These are phyloP conservation scores for Poeciliopsis turneri DNA, from an alignment of 2,797 vertebrate genomes.

Conservation along the genomic window DNA sequence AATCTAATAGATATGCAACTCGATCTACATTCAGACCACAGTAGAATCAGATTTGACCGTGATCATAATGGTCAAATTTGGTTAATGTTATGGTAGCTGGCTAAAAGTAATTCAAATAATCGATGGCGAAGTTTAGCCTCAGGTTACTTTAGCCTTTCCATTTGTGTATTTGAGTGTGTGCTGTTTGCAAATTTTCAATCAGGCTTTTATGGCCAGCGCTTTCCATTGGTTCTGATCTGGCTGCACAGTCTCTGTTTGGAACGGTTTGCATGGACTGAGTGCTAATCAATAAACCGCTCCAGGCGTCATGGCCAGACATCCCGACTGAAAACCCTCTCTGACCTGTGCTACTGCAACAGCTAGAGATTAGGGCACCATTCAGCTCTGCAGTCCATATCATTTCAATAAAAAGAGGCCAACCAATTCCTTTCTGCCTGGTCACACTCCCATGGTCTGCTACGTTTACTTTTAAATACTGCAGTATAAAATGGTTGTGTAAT, in stretches of 20 bases:
- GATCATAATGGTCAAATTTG: background rate
- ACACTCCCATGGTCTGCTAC: slow-evolving; percentile 7
- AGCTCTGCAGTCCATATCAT: slow-evolving; percentile 49
- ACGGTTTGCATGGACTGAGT: slow-evolving; percentile 23
- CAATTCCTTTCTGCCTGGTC: slow-evolving; percentile 13
- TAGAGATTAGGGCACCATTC: slow-evolving; percentile 33
- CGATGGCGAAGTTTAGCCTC: background rate
- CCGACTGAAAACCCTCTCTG: slow-evolving; percentile 31
- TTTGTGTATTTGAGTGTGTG: slow-evolving; percentile 14
- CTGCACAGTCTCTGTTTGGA: slow-evolving; percentile 22
- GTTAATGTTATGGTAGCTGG: background rate
- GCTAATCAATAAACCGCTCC: slow-evolving; percentile 50
- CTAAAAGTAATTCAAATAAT: background rate
- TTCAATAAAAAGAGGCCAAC: slow-evolving; percentile 43
- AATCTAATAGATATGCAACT: background rate
- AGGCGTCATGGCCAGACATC: slow-evolving; percentile 10
- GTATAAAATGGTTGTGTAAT: slow-evolving; percentile 19
- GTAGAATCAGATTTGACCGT: background rate
- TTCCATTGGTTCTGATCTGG: slow-evolving; percentile 56
- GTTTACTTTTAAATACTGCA: slow-evolving; percentile 12
- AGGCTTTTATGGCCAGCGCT: slow-evolving; percentile 57
- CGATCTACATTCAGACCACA: background rate
- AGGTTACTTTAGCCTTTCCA: slow-evolving; percentile 2
- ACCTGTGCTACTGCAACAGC: slow-evolving; percentile 33
- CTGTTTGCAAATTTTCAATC: slow-evolving; percentile 54